Base-by-base conservation (phyloP, 2,113 vertebrate genomes). In the Lucifuga dentata region DNA sequence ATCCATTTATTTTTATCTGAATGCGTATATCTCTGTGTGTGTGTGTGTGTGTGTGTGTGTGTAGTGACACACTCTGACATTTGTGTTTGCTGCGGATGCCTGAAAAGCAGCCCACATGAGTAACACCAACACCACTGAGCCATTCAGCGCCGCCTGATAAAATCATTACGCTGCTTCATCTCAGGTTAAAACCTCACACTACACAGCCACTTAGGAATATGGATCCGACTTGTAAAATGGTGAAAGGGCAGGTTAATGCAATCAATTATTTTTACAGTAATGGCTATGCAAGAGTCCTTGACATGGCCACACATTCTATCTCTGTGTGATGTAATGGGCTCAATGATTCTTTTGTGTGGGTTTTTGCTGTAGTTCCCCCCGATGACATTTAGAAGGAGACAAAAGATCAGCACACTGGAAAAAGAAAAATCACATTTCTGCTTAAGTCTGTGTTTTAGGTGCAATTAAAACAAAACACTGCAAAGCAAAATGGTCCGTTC, bases 221-320 rank as follows among this genome's bases (percentile, higher is more conserved):
- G 85, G 84, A 89, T 84, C 43, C 41, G 75, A 80, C 83, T 24
- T 78, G 81, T 85, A 82, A 83, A 88, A 80, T 53, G 77, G 82
- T 82, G 73, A 88, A 90, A 83, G 84, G 87, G 57, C 86, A 85
- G 83, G 77, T 90, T 86, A 87, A 90, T 83, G 83, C 85, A 83
- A 90, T 90, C 86, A 84, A 86, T 88, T 88, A 65, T 83, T 84
- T 87, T 87, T 84, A 83, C 84, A 75, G 83, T 89, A 84, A 89
- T 91, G 80, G 82, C 78, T 63, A 74, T 52, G 80, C 76, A 62
- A 88, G 80, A 80, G 83, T 83, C 80, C 78, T 89, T 65, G 59
- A 89, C 71, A 55, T 70, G 65, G 70, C 78, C 88, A 87, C 84
- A 81, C 80, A 83, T 77, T 81, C 57, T 45, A 73, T 86, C 68